Percentiles rank a stretch among this genome's conserved stretches.
Evolutionary conservation across 1,140 invertebrate species (phyloP).

Genomic region (Trichonephila clavipes): DNA sequence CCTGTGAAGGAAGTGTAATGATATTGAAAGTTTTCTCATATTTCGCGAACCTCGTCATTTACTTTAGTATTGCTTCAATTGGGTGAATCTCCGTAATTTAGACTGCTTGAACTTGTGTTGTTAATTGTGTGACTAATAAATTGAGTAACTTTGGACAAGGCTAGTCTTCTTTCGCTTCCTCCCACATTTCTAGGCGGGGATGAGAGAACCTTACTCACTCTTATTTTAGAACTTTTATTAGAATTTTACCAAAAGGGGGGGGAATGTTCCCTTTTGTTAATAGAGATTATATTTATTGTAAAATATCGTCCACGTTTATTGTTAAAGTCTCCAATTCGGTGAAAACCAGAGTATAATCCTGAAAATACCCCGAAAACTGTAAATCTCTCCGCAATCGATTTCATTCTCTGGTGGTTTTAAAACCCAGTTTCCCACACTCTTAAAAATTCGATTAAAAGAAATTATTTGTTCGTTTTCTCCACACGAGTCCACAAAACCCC

Average conservation of each 20-base stretch:
- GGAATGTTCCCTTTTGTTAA: neutral
- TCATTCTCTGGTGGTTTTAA: neutral
- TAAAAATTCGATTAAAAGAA: constrained; percentile 55
- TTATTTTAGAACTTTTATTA: neutral
- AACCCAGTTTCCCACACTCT: constrained; percentile 57
- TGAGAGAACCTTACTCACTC: no score
- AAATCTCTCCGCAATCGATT: neutral
- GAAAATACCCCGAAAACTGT: neutral
- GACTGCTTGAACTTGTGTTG: no score
- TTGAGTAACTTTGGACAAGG: no score
- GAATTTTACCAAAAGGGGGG: neutral
- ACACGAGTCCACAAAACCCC: constrained; percentile 51
- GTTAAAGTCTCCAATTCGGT: neutral
- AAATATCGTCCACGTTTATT: neutral
- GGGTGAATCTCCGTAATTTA: no score
- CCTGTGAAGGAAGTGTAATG: no score
- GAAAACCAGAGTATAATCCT: neutral
- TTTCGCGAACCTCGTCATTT: no score
- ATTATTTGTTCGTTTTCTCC: constrained; percentile 51
- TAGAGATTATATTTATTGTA: neutral
- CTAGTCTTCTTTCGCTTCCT: no score
- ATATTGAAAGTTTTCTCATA: no score
- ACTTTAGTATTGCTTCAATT: no score
- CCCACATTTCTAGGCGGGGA: no score
- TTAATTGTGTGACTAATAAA: no score